Conservation (phyloP, 1,140 invertebrate genomes). For the Steinernema khuongi region DNA sequence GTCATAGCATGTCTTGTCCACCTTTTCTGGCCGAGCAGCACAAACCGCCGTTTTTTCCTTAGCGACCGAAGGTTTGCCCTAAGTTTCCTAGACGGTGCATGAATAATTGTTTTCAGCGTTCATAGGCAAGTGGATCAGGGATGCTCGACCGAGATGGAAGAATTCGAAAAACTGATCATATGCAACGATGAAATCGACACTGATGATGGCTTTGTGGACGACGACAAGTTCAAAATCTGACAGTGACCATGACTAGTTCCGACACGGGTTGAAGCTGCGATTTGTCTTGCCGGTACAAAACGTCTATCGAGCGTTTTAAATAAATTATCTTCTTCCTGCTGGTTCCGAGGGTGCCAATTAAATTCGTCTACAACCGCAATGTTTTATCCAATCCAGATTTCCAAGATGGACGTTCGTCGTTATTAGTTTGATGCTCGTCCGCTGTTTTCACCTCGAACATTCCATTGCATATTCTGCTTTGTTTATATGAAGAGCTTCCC, state of each 20-base stretch:
- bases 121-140: slow-evolving; percentile 22
- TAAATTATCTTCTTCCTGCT: neutral
- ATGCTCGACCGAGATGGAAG: slow-evolving; percentile 26
- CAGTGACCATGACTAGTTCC: neutral
- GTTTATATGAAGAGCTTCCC: no score
- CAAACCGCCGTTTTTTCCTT: slow-evolving; percentile 29
- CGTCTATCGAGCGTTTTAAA: neutral
- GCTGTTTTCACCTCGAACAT: no score
- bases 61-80: slow-evolving; percentile 15
- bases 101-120: slow-evolving; percentile 18
- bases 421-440: no score
- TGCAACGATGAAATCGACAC: neutral
- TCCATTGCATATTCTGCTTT: no score
- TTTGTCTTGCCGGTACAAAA: slow-evolving; percentile 3
- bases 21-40: slow-evolving; percentile 79
- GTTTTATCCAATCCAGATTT: no score
- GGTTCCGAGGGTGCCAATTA: no score
- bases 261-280: neutral
- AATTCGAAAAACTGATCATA: slow-evolving; percentile 19
- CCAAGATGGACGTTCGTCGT: no score
- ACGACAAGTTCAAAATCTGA: neutral
- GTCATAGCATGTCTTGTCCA: slow-evolving; percentile 89
- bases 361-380: no score
- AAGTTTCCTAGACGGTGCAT: slow-evolving; percentile 14
- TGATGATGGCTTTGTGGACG: neutral